Evolutionary conservation across 2,888 invertebrate species (phyloP).

Genomic region (Sussaba pulchella): DNA sequence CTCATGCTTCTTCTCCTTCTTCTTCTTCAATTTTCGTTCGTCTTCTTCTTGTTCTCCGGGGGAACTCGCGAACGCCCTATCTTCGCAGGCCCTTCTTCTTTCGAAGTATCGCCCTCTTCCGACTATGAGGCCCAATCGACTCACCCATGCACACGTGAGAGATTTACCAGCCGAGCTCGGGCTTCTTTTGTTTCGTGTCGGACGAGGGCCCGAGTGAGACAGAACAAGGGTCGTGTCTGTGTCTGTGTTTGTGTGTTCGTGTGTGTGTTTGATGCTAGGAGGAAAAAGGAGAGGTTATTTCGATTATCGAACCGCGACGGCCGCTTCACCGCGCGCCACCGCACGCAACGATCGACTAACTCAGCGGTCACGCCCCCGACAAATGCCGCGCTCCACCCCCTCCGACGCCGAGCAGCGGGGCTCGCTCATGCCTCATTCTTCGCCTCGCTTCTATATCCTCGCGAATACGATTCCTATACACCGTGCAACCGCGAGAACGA

Average conservation of each 20-base stretch:
- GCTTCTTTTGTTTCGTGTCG: constrained; percentile 78
- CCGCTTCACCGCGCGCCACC: constrained; percentile 69
- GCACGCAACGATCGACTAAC: constrained; percentile 83
- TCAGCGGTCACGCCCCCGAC: constrained; percentile 81
- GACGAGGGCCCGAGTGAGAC: constrained; percentile 34
- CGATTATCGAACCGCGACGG: constrained; percentile 80
- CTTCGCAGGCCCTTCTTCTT: constrained; percentile 46
- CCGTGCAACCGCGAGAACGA: constrained; percentile 4
- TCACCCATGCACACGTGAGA: constrained; percentile 26
- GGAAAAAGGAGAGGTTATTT: constrained; percentile 77
- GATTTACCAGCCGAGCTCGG: background rate
- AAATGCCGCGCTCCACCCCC: constrained; percentile 80
- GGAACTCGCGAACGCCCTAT: constrained; percentile 29
- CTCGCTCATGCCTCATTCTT: constrained; percentile 10
- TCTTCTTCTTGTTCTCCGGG: constrained; percentile 8
- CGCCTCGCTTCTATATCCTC: constrained; percentile 65
- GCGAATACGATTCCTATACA: constrained; percentile 66
- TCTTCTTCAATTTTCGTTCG: background rate
- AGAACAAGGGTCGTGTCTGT: constrained; percentile 3
- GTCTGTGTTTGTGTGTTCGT: too few species aligned
- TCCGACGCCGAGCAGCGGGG: constrained; percentile 67
- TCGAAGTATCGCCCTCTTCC: constrained; percentile 14
- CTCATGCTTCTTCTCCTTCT: background rate
- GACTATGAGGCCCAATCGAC: constrained; percentile 30
- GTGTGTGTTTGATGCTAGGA: constrained; percentile 42